phyloP scores from a whole-genome alignment of 2,888 invertebrate species.

The Amphipyra berbera region DNA sequence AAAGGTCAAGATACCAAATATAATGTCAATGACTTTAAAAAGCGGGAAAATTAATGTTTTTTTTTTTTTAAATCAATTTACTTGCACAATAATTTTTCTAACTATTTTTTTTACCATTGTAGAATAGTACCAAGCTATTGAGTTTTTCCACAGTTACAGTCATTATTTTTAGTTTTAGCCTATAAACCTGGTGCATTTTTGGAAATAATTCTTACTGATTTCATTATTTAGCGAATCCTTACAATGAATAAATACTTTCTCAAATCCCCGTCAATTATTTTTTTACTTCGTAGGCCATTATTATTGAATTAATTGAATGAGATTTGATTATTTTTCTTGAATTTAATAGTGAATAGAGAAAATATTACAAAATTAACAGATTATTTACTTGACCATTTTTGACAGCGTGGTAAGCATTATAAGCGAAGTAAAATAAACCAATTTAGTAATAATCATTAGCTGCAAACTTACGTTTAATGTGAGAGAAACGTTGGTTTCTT shows the following conservation, averaged over 20 bases:
- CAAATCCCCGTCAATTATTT: conserved; percentile 5
- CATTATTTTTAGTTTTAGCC: not conserved
- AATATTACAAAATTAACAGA: conserved; percentile 42
- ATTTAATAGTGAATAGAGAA: conserved; percentile 9
- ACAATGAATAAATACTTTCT: conserved; percentile 26
- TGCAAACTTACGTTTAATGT: conserved; percentile 46
- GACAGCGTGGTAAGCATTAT: conserved; percentile 46
- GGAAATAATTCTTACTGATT: conserved; percentile 12
- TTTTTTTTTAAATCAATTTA: not conserved
- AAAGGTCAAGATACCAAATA: conserved; percentile 39
- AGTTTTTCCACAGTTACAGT: not conserved
- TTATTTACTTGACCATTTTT: conserved; percentile 58
- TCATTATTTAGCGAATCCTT: conserved; percentile 43
- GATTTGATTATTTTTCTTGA: not conserved
- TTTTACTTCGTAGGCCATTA: not conserved
- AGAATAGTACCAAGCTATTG: no score
- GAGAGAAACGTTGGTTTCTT: conserved; percentile 23
- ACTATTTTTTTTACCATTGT: no score
- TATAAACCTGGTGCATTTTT: not conserved
- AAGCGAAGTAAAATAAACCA: not conserved
- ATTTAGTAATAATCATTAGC: not conserved
- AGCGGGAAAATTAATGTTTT: conserved; percentile 32
- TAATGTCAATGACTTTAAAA: conserved; percentile 30
- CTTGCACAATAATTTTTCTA: not conserved
- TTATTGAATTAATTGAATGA: not conserved